Percentiles rank a stretch among this genome's conserved stretches.
These are phyloP conservation scores for Cyanoderma ruficeps DNA, from an alignment of 2,113 vertebrate genomes.

Conservation along the genomic window DNA sequence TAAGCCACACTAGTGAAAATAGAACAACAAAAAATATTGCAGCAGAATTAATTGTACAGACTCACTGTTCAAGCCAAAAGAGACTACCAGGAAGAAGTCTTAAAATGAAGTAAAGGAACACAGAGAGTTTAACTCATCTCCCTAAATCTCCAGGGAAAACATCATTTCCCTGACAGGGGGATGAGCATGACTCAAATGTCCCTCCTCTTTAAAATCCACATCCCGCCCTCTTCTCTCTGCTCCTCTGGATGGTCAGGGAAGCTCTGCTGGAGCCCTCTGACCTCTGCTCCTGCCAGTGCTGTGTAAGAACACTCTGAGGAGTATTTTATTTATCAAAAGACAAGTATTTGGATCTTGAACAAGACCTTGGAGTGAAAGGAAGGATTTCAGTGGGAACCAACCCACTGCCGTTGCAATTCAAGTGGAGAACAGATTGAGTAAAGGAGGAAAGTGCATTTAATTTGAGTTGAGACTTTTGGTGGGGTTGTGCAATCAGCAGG, in stretches of 20 bases:
- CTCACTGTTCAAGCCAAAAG: background rate
- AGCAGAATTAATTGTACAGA: conserved; percentile 15
- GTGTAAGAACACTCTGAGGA: background rate
- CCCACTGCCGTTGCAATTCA: background rate
- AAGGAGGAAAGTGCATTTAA: background rate
- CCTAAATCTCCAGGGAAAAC: background rate
- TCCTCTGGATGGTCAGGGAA: background rate
- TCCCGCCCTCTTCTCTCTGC: background rate
- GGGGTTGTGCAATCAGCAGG: background rate
- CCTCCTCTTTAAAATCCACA: background rate
- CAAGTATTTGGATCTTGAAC: background rate
- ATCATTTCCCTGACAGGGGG: background rate
- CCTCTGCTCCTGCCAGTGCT: background rate
- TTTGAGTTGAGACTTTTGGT: background rate
- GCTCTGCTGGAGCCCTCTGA: background rate
- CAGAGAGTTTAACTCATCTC: background rate
- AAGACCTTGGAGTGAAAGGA: background rate
- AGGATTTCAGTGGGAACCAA: background rate
- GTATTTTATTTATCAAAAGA: background rate
- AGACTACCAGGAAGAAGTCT: background rate
- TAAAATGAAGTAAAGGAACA: background rate
- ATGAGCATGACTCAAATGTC: background rate
- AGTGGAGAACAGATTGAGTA: background rate
- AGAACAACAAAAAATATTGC: conserved; percentile 26
- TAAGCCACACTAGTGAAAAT: conserved; percentile 19